Conservation (phyloP, 2,888 invertebrate genomes). For the Octonoba sinensis region DNA sequence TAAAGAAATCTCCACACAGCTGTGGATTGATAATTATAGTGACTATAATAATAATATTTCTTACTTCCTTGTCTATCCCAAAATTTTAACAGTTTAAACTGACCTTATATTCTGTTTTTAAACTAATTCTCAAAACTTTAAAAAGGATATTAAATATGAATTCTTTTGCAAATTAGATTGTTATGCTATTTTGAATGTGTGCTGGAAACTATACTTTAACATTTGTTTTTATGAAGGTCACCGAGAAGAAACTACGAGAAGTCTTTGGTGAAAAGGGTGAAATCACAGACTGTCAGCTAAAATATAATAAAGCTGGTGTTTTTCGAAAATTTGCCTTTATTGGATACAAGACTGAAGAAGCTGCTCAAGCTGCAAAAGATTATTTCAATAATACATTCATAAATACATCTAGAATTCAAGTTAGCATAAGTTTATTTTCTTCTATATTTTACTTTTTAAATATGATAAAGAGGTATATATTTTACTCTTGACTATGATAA, state of each 20-base stretch:
- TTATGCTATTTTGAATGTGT: no score
- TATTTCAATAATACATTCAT: constrained; percentile 88
- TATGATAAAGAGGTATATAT: background rate
- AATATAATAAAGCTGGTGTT: constrained; percentile 90
- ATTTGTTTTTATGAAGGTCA: constrained; percentile 77
- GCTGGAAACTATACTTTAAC: no score
- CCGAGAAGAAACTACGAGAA: constrained; percentile 81
- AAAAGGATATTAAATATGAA: no score
- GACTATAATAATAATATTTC: no score
- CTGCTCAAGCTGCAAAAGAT: constrained; percentile 82
- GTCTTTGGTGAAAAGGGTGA: constrained; percentile 84
- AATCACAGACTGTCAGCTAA: constrained; percentile 93
- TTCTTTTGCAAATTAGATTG: no score
- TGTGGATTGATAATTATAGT: no score
- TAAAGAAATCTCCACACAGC: no score
- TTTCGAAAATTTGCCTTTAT: constrained; percentile 95
- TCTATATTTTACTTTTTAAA: background rate
- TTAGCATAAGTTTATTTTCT: constrained; percentile 11
- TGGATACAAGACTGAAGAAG: constrained; percentile 86
- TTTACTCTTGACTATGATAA: background rate
- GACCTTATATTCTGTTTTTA: no score
- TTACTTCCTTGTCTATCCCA: no score
- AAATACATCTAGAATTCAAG: constrained; percentile 81
- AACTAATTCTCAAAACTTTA: no score
- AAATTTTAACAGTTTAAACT: no score